Evolutionary conservation across 2,113 vertebrate genomes (phyloP), one percentile per base, ranked within the genome.

Genomic region (Oryzias woworae): DNA sequence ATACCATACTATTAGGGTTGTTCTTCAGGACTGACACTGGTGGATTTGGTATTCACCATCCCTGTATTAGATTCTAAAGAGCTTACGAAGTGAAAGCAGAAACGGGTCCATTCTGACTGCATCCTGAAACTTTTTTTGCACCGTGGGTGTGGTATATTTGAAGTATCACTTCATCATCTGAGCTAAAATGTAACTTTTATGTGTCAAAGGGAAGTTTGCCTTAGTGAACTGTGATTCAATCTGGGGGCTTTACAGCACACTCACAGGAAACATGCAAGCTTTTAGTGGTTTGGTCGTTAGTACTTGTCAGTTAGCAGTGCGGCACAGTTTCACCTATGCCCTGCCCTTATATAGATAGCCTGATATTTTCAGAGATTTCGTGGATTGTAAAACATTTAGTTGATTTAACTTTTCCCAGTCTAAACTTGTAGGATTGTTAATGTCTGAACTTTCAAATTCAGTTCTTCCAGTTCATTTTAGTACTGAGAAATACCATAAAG

Each of bases 151-250:
- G 75, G 18, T 58, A 23, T 10, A 23, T 62, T 64, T 45, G 54
- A 61, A 24, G 58, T 12, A 20, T 31, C 49, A 50, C 41, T 56
- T 56, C 4, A 60, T 20, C 55, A 7, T 69, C 43, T 52, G 26
- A n/a, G 36, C 31, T 49, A 48, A 28, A 53, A 42, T 75, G 73
- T 1, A 61, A 75, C 67, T 59, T 77, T 62, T 66, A 48, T 41
- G 15, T 64, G 4, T 42, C 41, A 14, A 23, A 47, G 47, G n/a
- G n/a, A 48, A 62, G 12, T 53, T 44, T 16, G 28, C 17, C 18
- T 20, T 3, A 43, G 17, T 5, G 20, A 8, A 22, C 7, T 42
- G 10, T 20, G 26, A 18, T 43, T 17, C 18, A 57, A 5, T 3
- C 53, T 64, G n/a, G 13, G 49, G 26, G 18, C 23, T 26, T 8